Conservation (phyloP, 2,113 vertebrate genomes). For the Narcine bancroftii region DNA sequence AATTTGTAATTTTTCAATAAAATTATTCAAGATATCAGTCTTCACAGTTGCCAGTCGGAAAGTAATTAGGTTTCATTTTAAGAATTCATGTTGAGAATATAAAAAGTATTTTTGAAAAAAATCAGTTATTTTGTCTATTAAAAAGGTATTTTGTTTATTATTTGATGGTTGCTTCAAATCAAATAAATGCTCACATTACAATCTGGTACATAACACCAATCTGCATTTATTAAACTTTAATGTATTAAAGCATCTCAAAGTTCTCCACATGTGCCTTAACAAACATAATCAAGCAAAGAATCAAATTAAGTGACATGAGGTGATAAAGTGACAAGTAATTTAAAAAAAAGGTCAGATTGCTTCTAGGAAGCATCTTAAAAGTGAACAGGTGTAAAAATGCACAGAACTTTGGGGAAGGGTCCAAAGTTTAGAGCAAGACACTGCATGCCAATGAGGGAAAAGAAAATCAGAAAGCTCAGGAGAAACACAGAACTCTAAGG, state of each 20-base stretch:
- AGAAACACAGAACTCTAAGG: not conserved
- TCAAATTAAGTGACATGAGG: not conserved
- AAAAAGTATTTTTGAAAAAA: not conserved
- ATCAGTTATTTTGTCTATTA: not conserved
- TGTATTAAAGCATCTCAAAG: not conserved
- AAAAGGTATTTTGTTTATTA: not conserved
- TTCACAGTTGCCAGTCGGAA: not conserved
- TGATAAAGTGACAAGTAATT: not conserved
- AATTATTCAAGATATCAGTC: not conserved
- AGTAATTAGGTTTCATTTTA: not conserved
- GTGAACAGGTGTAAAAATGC: not conserved
- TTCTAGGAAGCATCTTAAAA: not conserved
- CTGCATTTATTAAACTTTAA: not conserved
- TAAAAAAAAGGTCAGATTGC: not conserved
- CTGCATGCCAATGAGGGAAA: too few relatives aligned
- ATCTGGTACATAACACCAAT: not conserved
- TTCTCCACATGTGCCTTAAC: not conserved
- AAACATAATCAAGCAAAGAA: not conserved
- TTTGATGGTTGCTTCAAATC: not conserved
- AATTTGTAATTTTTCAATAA: not conserved
- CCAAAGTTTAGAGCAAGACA: not conserved
- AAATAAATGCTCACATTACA: not conserved
- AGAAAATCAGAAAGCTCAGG: not conserved
- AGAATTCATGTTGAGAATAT: not conserved
- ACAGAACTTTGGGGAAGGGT: not conserved